Percentiles rank a stretch among this genome's conserved stretches.
These are phyloP conservation scores for Byasa hedistus DNA, from an alignment of 2,888 invertebrate species.

Conservation along the genomic window DNA sequence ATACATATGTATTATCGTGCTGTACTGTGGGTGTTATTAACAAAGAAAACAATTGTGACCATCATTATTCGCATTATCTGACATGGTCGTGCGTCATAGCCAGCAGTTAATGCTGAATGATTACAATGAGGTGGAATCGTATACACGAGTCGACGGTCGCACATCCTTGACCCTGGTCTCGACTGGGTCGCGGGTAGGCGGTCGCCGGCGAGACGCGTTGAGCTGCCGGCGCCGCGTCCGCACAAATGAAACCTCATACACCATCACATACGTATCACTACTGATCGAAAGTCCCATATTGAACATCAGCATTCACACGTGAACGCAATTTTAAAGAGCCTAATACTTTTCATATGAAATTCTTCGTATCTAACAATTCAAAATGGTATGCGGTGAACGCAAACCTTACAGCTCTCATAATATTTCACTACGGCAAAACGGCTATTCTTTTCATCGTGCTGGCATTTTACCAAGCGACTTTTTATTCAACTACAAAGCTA, in stretches of 20 bases:
- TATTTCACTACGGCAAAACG: slow-evolving; percentile 57
- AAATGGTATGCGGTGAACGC: slow-evolving; percentile 41
- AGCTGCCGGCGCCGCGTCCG: slow-evolving; percentile 54
- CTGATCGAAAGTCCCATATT: slow-evolving; percentile 12
- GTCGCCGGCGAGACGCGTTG: slow-evolving; percentile 47
- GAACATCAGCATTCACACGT: background rate
- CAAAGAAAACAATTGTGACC: background rate
- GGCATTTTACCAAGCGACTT: slow-evolving; percentile 74
- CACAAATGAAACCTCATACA: slow-evolving; percentile 18
- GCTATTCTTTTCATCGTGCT: slow-evolving; percentile 68
- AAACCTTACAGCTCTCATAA: slow-evolving; percentile 52
- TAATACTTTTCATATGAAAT: slow-evolving; percentile 12
- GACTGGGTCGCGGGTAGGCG: slow-evolving; percentile 37
- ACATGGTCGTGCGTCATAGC: too few relatives aligned
- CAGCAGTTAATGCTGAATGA: slow-evolving; percentile 13
- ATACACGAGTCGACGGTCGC: slow-evolving; percentile 44
- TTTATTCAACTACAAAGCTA: slow-evolving; percentile 69
- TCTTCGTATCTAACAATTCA: slow-evolving; percentile 20
- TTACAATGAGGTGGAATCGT: slow-evolving; percentile 35
- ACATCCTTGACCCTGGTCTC: slow-evolving; percentile 62
- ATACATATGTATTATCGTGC: background rate
- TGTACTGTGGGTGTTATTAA: slow-evolving; percentile 1
- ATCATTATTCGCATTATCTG: background rate
- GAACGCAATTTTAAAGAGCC: background rate
- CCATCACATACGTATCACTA: background rate